These are phyloP conservation scores for Noctua janthina DNA, from an alignment of 2,888 invertebrate species.

Conservation along the genomic window DNA sequence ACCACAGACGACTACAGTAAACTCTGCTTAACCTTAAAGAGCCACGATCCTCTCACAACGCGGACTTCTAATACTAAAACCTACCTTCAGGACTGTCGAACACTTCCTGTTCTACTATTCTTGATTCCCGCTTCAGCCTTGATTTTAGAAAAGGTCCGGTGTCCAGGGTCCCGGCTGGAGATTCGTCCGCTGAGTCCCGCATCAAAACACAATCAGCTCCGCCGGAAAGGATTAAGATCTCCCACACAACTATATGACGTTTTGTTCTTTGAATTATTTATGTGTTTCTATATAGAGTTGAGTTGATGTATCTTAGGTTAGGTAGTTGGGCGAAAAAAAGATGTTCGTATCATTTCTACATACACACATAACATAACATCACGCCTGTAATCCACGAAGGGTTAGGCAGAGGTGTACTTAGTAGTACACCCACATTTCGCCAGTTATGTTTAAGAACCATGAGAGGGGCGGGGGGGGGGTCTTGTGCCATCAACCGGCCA, in stretches of 20 bases:
- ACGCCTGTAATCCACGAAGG: neutral
- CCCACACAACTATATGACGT: constrained; percentile 78
- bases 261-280: constrained; percentile 78
- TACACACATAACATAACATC: neutral
- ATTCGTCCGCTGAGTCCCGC: constrained; percentile 75
- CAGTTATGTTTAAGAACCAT: neutral
- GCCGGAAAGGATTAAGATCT: constrained; percentile 80
- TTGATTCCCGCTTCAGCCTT: constrained; percentile 48
- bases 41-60: neutral
- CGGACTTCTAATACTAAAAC: neutral
- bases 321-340: neutral
- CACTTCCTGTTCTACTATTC: neutral
- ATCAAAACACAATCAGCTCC: constrained; percentile 84
- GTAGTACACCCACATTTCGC: too few species aligned
- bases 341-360: neutral
- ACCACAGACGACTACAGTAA: neutral
- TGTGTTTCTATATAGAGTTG: constrained; percentile 5
- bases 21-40: neutral
- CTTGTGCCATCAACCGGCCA: too few species aligned
- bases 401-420: neutral
- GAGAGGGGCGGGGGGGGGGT: too few species aligned
- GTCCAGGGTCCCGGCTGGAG: constrained; percentile 68
- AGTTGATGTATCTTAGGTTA: neutral
- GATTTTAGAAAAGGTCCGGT: constrained; percentile 45
- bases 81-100: neutral